phyloP scores from a whole-genome alignment of 2,113 vertebrate genomes.

The Clarias gariepinus region DNA sequence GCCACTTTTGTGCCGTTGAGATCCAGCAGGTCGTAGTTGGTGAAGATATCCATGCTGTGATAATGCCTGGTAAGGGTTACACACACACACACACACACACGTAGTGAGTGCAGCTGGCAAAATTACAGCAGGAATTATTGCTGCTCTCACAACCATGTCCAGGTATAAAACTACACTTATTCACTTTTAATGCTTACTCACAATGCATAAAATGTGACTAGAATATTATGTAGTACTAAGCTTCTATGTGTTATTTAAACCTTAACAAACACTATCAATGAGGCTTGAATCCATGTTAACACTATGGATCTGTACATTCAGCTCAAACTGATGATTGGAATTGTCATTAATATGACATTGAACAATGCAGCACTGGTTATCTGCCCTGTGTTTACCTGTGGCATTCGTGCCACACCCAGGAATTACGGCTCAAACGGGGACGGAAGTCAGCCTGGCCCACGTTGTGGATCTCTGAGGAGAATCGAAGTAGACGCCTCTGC shows the following conservation, averaged over 20 bases:
- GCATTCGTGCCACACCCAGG: conserved; percentile 98
- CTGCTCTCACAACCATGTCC: background rate
- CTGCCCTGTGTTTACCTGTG: conserved; percentile 77
- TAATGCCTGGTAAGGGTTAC: conserved; percentile 80
- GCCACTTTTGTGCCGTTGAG: conserved; percentile 92
- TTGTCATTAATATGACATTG: background rate
- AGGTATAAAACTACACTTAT: background rate
- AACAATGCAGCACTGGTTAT: background rate
- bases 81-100: conserved; percentile 16
- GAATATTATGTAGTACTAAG: background rate
- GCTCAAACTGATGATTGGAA: background rate
- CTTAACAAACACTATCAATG: conserved; percentile 27
- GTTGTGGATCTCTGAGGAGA: conserved; percentile 98
- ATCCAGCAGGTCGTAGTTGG: conserved; percentile 91
- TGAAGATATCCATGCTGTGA: conserved; percentile 99
- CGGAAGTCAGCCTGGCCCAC: conserved; percentile 91
- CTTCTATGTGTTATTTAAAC: background rate
- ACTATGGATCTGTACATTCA: background rate
- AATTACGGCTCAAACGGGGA: conserved; percentile 91
- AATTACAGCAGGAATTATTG: background rate
- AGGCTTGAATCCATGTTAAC: conserved; percentile 14
- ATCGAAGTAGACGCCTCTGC: conserved; percentile 91
- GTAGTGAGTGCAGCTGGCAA: background rate
- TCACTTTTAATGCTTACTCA: conserved; percentile 2
- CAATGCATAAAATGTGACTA: background rate